phyloP scores from a whole-genome alignment of 2,113 vertebrate genomes.

The Myiozetetes cayanensis region DNA sequence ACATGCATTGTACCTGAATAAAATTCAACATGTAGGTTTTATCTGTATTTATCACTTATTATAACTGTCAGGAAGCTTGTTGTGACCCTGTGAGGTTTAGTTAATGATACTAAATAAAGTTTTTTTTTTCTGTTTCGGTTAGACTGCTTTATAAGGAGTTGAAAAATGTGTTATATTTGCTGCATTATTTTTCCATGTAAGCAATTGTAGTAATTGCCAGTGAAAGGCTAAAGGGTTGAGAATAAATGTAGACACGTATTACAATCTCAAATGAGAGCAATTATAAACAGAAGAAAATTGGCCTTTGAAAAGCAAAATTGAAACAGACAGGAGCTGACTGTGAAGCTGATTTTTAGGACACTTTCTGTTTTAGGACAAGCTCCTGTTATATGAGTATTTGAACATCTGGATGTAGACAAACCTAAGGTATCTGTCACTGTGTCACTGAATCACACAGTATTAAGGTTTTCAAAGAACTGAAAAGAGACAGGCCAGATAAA shows the following conservation, averaged over 20 bases:
- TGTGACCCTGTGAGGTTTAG: not conserved
- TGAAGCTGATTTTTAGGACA: not conserved
- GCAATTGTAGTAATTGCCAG: not conserved
- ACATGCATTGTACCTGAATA: not conserved
- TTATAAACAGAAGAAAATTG: not conserved
- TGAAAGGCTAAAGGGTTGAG: not conserved
- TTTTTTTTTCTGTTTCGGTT: not conserved
- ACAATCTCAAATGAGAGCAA: not conserved
- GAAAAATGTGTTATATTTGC: not conserved
- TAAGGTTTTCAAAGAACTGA: not conserved
- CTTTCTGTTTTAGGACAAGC: not conserved
- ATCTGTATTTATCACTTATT: not conserved
- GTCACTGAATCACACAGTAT: not conserved
- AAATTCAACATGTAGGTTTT: not conserved
- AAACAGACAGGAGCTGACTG: not conserved
- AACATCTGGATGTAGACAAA: not conserved
- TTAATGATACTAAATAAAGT: not conserved
- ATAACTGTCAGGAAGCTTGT: not conserved
- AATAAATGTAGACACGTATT: not conserved
- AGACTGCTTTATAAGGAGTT: not conserved
- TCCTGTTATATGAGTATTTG: not conserved
- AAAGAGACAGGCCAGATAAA: not conserved
- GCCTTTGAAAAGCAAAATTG: not conserved
- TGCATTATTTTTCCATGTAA: not conserved
- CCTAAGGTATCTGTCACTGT: not conserved